phyloP scores from a whole-genome alignment of 2,113 vertebrate species.

The Pollachius pollachius region DNA sequence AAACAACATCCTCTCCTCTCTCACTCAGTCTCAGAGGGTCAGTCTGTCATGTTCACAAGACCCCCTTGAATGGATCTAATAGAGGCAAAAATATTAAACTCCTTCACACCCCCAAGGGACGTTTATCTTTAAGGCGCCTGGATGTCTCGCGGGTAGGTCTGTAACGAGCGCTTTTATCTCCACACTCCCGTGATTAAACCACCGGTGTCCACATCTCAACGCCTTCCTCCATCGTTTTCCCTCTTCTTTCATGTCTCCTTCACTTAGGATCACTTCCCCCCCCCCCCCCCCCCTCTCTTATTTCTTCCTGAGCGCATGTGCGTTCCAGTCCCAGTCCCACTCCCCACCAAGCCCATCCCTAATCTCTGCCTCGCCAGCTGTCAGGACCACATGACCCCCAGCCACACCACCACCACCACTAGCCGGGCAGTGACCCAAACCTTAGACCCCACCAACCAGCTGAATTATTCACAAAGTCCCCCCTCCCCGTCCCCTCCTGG shows the following conservation, averaged over 20 bases:
- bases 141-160: not conserved
- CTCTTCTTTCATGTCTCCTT: not conserved
- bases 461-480: slow-evolving; percentile 54
- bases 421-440: slow-evolving; percentile 26
- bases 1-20: slow-evolving; percentile 33
- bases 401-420: slow-evolving; percentile 1
- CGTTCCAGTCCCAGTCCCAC: slow-evolving; percentile 31
- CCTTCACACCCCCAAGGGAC: not conserved
- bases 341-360: slow-evolving; percentile 45
- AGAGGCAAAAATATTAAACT: not conserved
- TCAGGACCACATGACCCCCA: slow-evolving; percentile 57
- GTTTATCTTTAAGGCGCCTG: slow-evolving; percentile 8
- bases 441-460: slow-evolving; percentile 15
- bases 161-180: not conserved
- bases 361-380: slow-evolving; percentile 69
- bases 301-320: not conserved
- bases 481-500: not conserved
- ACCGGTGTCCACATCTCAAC: not conserved
- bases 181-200: not conserved
- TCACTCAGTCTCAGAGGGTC: slow-evolving; percentile 40
- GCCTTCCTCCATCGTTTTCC: not conserved
- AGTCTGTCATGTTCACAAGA: slow-evolving; percentile 3
- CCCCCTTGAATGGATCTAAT: not conserved
- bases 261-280: too few relatives aligned
- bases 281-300: not conserved